Conservation (phyloP, 2,113 vertebrate species). For the Spea bombifrons region DNA sequence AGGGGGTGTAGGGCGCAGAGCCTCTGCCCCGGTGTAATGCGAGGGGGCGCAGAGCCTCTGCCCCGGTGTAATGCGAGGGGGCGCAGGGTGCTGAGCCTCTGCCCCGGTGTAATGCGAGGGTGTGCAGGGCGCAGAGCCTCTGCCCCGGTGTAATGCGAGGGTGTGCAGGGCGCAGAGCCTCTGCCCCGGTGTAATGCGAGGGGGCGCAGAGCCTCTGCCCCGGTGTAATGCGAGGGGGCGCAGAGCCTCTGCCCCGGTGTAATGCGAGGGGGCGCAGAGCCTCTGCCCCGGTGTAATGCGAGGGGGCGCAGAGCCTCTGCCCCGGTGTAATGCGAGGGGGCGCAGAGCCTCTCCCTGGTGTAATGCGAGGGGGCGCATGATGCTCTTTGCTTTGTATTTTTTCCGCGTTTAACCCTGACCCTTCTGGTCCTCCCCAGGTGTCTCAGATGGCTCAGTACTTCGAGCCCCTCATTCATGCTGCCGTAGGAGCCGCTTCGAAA, state of each 20-base stretch:
- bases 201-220: too few relatives aligned
- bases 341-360: neutral
- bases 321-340: accelerated
- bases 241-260: neutral
- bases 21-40: too few relatives aligned
- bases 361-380: too few relatives aligned
- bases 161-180: too few relatives aligned
- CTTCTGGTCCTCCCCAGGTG: constrained; percentile 66
- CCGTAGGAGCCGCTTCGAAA: constrained; percentile 88
- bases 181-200: neutral
- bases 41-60: neutral
- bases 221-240: neutral
- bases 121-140: too few relatives aligned
- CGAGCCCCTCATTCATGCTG: constrained; percentile 87
- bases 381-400: too few relatives aligned
- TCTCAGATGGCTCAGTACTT: constrained; percentile 98
- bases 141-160: neutral
- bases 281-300: neutral
- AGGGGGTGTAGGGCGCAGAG: too few relatives aligned
- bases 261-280: too few relatives aligned
- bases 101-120: neutral
- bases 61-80: accelerated
- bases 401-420: neutral
- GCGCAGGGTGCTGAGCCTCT: accelerated
- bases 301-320: too few relatives aligned